These are phyloP conservation scores for Drosophila punjabiensis DNA, from an alignment of 1,140 invertebrate species.

Conservation along the genomic window DNA sequence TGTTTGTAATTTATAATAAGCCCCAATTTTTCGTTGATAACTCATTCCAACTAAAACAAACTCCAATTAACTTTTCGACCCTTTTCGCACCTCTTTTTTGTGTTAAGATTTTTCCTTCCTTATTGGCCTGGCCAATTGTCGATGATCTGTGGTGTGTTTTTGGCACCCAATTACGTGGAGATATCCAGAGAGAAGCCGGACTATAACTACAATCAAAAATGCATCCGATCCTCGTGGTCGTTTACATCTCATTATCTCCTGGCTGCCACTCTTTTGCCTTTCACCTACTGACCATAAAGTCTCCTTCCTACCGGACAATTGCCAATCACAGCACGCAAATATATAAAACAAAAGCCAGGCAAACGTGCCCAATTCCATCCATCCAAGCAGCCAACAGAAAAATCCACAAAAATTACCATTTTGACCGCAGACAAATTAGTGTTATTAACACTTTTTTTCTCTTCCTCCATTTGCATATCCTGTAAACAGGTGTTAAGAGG, in stretches of 20 bases:
- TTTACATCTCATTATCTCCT: constrained; percentile 65
- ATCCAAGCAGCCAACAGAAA: constrained; percentile 37
- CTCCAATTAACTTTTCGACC: constrained; percentile 38
- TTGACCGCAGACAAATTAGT: constrained; percentile 67
- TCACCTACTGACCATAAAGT: constrained; percentile 64
- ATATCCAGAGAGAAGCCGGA: constrained; percentile 5
- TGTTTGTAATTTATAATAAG: too few relatives aligned
- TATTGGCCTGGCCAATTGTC: constrained; percentile 36
- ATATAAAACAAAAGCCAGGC: constrained; percentile 43
- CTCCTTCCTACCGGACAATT: constrained; percentile 40
- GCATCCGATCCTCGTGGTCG: constrained; percentile 38
- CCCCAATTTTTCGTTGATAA: constrained; percentile 2
- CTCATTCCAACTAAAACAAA: constrained; percentile 19
- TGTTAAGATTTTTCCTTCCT: constrained; percentile 8
- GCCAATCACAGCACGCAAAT: constrained; percentile 60
- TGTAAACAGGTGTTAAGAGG: not conserved
- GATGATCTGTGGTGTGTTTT: constrained; percentile 46
- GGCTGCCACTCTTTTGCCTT: constrained; percentile 50
- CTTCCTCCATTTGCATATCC: constrained; percentile 31
- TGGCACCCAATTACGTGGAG: constrained; percentile 56
- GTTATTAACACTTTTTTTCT: constrained; percentile 67
- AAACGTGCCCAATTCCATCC: constrained; percentile 48
- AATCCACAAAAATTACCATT: constrained; percentile 69
- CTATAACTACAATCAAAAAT: constrained; percentile 35
- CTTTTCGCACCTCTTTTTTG: constrained; percentile 48